phyloP scores from a whole-genome alignment of 2,113 vertebrate species.

The Todiramphus chloris region DNA sequence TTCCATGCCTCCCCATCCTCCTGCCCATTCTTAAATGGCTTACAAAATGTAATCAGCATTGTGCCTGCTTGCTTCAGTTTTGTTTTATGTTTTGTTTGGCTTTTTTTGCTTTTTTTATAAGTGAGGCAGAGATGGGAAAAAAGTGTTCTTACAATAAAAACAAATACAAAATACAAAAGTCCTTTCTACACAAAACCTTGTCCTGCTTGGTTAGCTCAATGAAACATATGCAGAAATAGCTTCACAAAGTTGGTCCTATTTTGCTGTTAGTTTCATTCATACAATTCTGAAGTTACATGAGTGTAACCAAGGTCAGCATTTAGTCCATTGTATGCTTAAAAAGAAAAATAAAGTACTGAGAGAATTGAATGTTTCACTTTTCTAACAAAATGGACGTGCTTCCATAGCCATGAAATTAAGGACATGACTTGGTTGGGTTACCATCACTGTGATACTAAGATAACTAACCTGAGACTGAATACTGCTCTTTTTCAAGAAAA shows the following conservation, averaged over 20 bases:
- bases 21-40: slow-evolving; percentile 51
- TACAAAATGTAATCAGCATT: slow-evolving; percentile 64
- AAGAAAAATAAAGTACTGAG: background rate
- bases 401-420: background rate
- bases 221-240: background rate
- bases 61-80: slow-evolving; percentile 12
- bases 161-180: slow-evolving; percentile 18
- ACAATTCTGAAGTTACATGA: background rate
- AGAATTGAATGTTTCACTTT: slow-evolving; percentile 5
- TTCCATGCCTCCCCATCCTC: slow-evolving; percentile 61
- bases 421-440: slow-evolving; percentile 7
- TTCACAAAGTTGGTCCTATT: background rate
- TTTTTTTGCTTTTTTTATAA: background rate
- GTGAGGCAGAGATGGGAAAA: background rate
- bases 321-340: slow-evolving; percentile 4
- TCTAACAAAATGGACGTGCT: background rate
- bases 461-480: background rate
- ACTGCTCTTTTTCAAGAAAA: background rate
- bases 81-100: background rate
- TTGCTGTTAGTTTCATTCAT: background rate
- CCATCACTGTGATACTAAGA: background rate
- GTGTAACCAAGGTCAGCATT: slow-evolving; percentile 28
- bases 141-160: slow-evolving; percentile 32
- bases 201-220: slow-evolving; percentile 13
- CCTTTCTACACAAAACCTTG: slow-evolving; percentile 19